phyloP scores from a whole-genome alignment of 2,113 vertebrate species.

The Orycteropus afer region DNA sequence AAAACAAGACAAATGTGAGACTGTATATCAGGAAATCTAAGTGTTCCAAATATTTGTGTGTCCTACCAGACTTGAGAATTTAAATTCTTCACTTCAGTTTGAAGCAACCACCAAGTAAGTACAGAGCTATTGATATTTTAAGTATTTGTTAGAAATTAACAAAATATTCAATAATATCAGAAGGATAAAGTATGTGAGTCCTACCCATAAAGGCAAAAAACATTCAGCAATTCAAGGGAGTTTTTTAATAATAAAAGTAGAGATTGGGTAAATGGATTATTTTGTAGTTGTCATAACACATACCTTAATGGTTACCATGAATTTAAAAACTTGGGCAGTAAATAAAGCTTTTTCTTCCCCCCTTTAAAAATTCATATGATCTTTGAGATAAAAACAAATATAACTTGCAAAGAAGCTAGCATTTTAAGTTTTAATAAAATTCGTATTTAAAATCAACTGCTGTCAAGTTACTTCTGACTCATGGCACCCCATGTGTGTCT shows the following conservation, averaged over 20 bases:
- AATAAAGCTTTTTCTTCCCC: neutral
- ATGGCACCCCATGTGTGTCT: neutral
- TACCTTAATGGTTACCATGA: conserved; percentile 75
- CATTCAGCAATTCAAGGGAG: conserved; percentile 9
- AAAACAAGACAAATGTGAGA: neutral
- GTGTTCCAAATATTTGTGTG: neutral
- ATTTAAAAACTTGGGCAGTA: conserved; percentile 75
- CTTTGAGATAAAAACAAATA: neutral
- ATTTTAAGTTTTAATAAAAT: neutral
- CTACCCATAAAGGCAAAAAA: neutral
- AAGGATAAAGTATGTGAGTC: conserved; percentile 60
- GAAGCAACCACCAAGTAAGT: neutral
- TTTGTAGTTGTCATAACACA: conserved; percentile 77
- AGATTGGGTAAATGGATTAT: conserved; percentile 51
- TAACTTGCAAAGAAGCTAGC: neutral
- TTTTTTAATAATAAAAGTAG: conserved; percentile 72
- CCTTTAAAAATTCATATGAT: conserved; percentile 6
- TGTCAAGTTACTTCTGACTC: neutral
- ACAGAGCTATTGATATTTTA: neutral
- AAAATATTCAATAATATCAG: neutral
- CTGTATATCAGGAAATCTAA: neutral
- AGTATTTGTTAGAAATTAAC: neutral
- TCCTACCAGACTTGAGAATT: neutral
- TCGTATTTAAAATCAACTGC: neutral
- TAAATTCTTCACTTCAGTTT: neutral